A percentile compares a stretch with the other conserved stretches of the same genome.
phyloP scores from a whole-genome alignment of 2,113 vertebrate genomes.

The Zapornia atra region DNA sequence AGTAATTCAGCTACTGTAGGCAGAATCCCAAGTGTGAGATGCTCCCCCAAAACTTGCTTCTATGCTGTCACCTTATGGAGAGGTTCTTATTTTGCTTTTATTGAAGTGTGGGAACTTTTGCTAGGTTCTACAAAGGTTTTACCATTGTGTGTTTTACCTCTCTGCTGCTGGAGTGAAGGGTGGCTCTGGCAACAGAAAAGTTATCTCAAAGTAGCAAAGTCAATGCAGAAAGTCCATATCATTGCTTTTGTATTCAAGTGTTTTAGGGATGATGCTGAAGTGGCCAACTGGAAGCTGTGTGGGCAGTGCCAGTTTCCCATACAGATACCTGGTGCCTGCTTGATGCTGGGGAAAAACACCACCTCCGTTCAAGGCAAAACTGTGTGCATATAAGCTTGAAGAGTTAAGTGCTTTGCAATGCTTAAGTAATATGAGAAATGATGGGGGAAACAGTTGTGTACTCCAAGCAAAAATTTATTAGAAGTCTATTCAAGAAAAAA shows the following conservation, averaged over 20 bases:
- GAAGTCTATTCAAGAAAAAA: conserved; percentile 84
- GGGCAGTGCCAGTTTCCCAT: neutral
- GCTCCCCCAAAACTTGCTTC: neutral
- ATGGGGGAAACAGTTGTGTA: conserved; percentile 62
- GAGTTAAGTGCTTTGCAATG: neutral
- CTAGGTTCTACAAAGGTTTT: neutral
- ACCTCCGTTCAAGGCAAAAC: neutral
- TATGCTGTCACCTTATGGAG: neutral
- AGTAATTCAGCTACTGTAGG: neutral
- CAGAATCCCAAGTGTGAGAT: neutral
- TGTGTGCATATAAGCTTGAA: neutral
- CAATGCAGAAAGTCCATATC: neutral
- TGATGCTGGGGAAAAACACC: neutral
- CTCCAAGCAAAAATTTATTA: conserved; percentile 94
- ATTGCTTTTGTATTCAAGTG: neutral
- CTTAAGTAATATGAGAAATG: neutral
- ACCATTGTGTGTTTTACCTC: neutral
- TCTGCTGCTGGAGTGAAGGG: neutral
- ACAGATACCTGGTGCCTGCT: accelerated
- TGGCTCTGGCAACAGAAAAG: neutral
- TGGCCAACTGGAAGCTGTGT: neutral
- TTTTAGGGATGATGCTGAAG: neutral
- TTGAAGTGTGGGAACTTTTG: neutral
- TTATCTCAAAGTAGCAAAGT: neutral
- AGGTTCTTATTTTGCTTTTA: neutral